Conservation (phyloP, 1,140 invertebrate genomes). For the Drosophila nikananu region DNA sequence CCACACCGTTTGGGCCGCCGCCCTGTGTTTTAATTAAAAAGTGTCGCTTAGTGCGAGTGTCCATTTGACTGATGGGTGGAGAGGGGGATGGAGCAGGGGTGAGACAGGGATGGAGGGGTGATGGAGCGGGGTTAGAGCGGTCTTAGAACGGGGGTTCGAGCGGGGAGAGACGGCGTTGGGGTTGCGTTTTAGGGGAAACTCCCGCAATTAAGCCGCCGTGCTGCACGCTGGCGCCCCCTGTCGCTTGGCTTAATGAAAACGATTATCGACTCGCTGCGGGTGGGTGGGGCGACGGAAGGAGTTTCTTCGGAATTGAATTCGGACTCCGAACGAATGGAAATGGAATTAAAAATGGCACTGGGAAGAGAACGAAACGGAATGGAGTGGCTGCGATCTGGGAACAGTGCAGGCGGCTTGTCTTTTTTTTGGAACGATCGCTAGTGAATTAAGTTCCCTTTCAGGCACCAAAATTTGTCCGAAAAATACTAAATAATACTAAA, state of each 20-base stretch:
- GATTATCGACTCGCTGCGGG: slow-evolving; percentile 66
- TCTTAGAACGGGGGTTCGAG: no score
- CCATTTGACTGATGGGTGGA: slow-evolving; percentile 71
- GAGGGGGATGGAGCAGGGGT: no score
- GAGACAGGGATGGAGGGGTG: background rate
- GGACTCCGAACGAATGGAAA: slow-evolving; percentile 3
- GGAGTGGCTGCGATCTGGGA: background rate
- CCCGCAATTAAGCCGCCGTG: slow-evolving; percentile 71
- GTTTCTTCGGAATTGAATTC: slow-evolving; percentile 4
- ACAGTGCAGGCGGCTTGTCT: background rate
- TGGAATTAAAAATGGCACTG: background rate
- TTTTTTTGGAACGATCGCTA: background rate
- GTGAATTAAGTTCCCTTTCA: background rate
- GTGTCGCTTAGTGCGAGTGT: slow-evolving; percentile 77
- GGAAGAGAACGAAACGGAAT: background rate
- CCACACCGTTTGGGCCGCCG: slow-evolving; percentile 13
- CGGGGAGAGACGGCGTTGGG: background rate
- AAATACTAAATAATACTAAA: background rate
- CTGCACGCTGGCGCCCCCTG: slow-evolving; percentile 48
- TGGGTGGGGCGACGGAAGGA: background rate
- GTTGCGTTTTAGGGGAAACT: slow-evolving; percentile 1
- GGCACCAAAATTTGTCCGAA: background rate
- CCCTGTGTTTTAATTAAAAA: slow-evolving; percentile 80
- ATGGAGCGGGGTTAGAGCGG: no score
- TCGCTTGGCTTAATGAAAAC: slow-evolving; percentile 72